phyloP scores from a whole-genome alignment of 2,113 vertebrate species.

The Istiophorus platypterus region DNA sequence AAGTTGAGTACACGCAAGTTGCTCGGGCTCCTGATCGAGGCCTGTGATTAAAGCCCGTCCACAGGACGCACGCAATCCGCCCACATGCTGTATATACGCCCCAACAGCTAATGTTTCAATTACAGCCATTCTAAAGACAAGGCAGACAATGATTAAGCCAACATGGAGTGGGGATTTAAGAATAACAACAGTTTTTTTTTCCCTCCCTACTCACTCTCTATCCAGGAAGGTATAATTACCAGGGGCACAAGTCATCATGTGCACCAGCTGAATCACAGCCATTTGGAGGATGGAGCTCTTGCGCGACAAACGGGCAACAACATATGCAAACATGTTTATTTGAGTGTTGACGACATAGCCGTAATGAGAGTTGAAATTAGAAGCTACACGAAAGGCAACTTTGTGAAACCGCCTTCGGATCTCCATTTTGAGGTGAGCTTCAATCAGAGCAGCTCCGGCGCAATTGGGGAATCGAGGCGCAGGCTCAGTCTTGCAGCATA shows the following conservation, averaged over 20 bases:
- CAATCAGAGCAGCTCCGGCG: conserved; percentile 21
- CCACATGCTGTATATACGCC: conserved; percentile 73
- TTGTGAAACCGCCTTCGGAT: conserved; percentile 23
- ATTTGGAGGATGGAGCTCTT: conserved; percentile 58
- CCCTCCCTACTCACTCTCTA: neutral
- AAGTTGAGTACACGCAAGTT: conserved; percentile 43
- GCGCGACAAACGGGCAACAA: conserved; percentile 23
- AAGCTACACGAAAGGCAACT: conserved; percentile 34
- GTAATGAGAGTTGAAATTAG: conserved; percentile 51
- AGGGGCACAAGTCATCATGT: conserved; percentile 72
- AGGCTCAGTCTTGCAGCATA: conserved; percentile 17
- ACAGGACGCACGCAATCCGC: conserved; percentile 53
- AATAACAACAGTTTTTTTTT: conserved; percentile 64
- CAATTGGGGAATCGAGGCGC: conserved; percentile 5
- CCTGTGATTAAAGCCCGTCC: conserved; percentile 72
- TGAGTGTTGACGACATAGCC: conserved; percentile 44
- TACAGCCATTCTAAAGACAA: conserved; percentile 76
- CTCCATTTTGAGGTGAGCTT: conserved; percentile 40
- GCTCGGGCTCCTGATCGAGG: conserved; percentile 49
- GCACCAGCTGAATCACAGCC: conserved; percentile 65
- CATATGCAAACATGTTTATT: conserved; percentile 63
- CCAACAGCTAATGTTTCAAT: conserved; percentile 81
- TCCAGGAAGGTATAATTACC: conserved; percentile 76
- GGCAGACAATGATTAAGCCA: conserved; percentile 79
- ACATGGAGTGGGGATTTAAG: conserved; percentile 75